phyloP scores from a whole-genome alignment of 2,888 invertebrate species.

The Dromius quadrimaculatus region DNA sequence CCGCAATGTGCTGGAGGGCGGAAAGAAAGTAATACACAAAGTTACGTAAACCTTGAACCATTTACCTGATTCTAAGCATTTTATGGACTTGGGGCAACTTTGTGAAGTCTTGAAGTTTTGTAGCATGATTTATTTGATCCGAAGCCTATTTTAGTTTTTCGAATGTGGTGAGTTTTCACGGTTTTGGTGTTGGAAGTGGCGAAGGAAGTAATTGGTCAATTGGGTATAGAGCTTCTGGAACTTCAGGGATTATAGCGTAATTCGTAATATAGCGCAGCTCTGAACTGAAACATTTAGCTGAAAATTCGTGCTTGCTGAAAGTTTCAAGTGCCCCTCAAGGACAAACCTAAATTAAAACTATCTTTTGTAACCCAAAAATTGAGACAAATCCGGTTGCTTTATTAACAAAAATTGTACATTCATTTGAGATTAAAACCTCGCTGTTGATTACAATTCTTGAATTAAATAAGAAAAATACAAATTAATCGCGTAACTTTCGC shows the following conservation, averaged over 20 bases:
- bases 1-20: too few species aligned
- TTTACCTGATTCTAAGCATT: too few species aligned
- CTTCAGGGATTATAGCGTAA: not conserved
- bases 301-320: not conserved
- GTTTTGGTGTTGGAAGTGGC: not conserved
- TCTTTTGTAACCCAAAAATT: not conserved
- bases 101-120: too few species aligned
- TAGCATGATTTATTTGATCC: too few species aligned
- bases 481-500: constrained; percentile 1
- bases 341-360: not conserved
- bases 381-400: not conserved
- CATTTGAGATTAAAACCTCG: too few species aligned
- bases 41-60: too few species aligned
- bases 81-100: too few species aligned
- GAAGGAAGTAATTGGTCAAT: not conserved
- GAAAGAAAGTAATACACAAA: not conserved
- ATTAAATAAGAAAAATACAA: not conserved
- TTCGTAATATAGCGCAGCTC: not conserved
- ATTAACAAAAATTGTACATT: too few species aligned
- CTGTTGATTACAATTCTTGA: too few species aligned
- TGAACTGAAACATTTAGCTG: not conserved
- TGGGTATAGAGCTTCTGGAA: constrained; percentile 5
- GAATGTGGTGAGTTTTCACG: not conserved
- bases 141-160: too few species aligned
- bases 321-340: constrained; percentile 1